Evolutionary conservation across 2,797 vertebrate genomes (phyloP).

Genomic region (Myoxocephalus aenaeus): DNA sequence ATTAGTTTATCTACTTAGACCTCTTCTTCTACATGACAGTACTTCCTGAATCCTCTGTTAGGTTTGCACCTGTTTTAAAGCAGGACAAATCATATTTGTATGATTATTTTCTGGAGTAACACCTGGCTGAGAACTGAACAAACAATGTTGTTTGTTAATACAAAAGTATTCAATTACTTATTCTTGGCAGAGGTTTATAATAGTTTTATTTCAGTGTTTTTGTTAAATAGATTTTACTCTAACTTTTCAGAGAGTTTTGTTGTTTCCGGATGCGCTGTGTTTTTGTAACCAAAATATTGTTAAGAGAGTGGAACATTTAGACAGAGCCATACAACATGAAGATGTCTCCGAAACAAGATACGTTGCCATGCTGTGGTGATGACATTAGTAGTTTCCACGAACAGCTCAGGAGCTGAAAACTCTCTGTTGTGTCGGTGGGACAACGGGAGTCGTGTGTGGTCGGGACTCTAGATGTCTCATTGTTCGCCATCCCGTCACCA

Average conservation of each 20-base stretch:
- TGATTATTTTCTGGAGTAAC: constrained; percentile 1
- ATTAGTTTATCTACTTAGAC: constrained; percentile 31
- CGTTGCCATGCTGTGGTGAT: constrained; percentile 30
- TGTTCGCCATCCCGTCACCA: constrained; percentile 46
- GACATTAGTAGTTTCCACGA: constrained; percentile 55
- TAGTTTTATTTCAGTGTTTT: neutral
- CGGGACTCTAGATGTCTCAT: constrained; percentile 17
- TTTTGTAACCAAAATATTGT: neutral
- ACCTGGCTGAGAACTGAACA: constrained; percentile 3
- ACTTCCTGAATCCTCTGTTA: neutral
- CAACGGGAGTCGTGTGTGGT: constrained; percentile 43
- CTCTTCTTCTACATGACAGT: constrained; percentile 1
- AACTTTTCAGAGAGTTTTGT: no score
- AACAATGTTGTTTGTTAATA: neutral
- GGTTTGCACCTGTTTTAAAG: neutral
- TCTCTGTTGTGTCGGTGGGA: constrained; percentile 52
- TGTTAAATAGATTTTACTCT: neutral
- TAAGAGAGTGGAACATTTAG: constrained; percentile 16
- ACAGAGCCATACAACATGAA: constrained; percentile 14
- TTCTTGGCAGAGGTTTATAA: neutral
- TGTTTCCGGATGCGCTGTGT: constrained; percentile 3
- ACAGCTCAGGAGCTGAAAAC: constrained; percentile 48
- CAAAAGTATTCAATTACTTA: neutral
- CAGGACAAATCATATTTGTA: neutral
- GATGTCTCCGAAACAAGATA: constrained; percentile 64